Conservation (phyloP, 2,113 vertebrate genomes). For the Psophia crepitans region DNA sequence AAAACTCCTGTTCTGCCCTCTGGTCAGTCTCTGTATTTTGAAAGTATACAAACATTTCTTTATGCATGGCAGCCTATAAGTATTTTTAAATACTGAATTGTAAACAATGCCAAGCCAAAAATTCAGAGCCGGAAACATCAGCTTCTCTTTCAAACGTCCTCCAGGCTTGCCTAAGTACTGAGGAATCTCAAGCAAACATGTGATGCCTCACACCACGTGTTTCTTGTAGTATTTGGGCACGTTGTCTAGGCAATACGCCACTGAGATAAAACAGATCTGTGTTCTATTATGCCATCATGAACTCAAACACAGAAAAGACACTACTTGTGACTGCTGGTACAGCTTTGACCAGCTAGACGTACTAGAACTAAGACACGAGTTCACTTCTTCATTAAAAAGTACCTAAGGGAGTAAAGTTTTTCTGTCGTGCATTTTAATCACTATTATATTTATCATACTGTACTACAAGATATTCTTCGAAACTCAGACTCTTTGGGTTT, state of each 20-base stretch:
- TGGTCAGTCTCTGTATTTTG: neutral
- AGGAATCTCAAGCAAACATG: neutral
- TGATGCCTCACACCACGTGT: neutral
- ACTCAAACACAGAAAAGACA: neutral
- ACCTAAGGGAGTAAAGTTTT: neutral
- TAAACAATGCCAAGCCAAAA: neutral
- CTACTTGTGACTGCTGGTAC: neutral
- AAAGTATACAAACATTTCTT: neutral
- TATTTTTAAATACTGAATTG: neutral
- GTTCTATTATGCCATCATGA: neutral
- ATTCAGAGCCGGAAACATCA: neutral
- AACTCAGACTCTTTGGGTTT: neutral
- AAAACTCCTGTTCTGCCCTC: neutral
- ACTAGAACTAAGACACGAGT: neutral
- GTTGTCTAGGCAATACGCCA: neutral
- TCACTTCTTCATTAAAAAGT: neutral
- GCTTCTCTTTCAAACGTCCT: neutral
- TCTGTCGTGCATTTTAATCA: neutral
- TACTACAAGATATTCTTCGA: neutral
- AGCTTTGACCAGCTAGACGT: neutral
- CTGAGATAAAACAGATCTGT: neutral
- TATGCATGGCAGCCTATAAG: neutral
- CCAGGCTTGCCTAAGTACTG: neutral
- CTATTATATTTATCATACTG: neutral
- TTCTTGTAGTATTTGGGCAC: neutral